phyloP scores from a whole-genome alignment of 2,113 vertebrate genomes.

The Percina caprodes region DNA sequence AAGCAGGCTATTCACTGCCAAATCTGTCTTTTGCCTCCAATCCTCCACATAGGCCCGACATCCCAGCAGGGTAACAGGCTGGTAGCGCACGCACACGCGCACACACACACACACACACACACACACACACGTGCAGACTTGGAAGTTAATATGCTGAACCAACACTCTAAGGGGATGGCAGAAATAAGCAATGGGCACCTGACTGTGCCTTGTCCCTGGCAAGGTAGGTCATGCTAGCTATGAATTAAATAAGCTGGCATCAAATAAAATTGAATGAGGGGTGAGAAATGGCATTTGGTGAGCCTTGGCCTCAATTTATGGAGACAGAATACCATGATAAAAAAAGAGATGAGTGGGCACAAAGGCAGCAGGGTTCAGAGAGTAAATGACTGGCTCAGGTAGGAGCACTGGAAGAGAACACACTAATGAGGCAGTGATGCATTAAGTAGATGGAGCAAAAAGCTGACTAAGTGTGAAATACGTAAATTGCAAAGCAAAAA shows the following conservation, averaged over 20 bases:
- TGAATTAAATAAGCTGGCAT: slow-evolving; percentile 40
- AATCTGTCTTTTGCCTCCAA: slow-evolving; percentile 46
- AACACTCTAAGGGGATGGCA: slow-evolving; percentile 22
- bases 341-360: neutral
- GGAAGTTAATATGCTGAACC: slow-evolving; percentile 28
- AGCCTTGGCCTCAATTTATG: slow-evolving; percentile 25
- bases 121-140: slow-evolving; percentile 16
- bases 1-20: slow-evolving; percentile 28
- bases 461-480: slow-evolving; percentile 3
- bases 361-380: slow-evolving; percentile 19
- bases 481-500: slow-evolving; percentile 1
- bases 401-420: slow-evolving; percentile 8
- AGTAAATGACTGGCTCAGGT: slow-evolving; percentile 38
- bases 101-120: neutral
- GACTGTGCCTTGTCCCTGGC: slow-evolving; percentile 27
- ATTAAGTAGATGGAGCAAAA: neutral
- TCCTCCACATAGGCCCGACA: slow-evolving; percentile 42
- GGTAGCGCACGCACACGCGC: slow-evolving; percentile 26
- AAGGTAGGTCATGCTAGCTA: slow-evolving; percentile 11
- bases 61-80: slow-evolving; percentile 53
- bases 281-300: slow-evolving; percentile 10
- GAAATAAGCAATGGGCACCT: slow-evolving; percentile 30
- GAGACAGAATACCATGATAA: rapidly evolving
- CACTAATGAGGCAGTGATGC: slow-evolving; percentile 31
- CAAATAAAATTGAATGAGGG: slow-evolving; percentile 27